Evolutionary conservation across 2,113 vertebrate genomes (phyloP).

Genomic region (Turnix velox): DNA sequence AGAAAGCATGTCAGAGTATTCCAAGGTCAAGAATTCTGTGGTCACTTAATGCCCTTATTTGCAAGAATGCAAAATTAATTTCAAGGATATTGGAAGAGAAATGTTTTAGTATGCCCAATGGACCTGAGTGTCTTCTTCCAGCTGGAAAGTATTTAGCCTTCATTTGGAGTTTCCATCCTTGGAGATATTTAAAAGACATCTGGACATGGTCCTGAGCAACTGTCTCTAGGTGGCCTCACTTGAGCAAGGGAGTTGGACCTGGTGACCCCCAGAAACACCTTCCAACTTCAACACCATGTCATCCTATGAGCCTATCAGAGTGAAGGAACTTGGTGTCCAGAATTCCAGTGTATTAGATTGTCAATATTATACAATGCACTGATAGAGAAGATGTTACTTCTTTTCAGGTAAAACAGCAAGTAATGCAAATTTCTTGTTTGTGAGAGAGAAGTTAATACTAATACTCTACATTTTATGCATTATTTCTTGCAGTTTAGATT

Average conservation of each 20-base stretch:
- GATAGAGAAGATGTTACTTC: not conserved
- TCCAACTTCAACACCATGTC: not conserved
- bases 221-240: not conserved
- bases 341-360: not conserved
- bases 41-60: not conserved
- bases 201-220: not conserved
- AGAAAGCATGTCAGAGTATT: not conserved
- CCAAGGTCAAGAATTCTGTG: not conserved
- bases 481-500: not conserved
- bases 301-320: not conserved
- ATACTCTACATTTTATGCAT: not conserved
- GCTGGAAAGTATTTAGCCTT: not conserved
- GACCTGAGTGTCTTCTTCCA: not conserved
- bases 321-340: not conserved
- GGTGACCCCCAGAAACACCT: not conserved
- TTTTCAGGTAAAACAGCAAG: not conserved
- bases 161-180: not conserved
- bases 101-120: not conserved
- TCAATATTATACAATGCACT: not conserved
- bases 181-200: not conserved
- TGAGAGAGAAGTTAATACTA: not conserved
- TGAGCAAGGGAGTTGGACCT: not conserved
- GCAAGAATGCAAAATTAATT: not conserved
- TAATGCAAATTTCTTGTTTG: not conserved
- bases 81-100: not conserved